Base-by-base conservation (phyloP, 2,797 vertebrate genomes). In the Artibeus jamaicensis region DNA sequence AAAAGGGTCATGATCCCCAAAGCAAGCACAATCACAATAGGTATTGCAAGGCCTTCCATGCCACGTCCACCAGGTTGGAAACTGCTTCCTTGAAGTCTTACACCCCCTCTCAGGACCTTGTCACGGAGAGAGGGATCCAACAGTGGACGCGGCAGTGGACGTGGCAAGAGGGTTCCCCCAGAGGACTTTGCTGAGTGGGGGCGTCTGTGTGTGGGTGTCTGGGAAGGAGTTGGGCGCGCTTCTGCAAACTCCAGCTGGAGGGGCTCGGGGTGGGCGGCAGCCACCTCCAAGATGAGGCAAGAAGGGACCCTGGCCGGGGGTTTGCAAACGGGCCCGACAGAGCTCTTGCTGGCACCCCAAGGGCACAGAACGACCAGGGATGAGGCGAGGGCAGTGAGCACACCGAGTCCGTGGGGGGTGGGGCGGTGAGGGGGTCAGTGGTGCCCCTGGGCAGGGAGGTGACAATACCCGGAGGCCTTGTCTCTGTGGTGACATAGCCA, bases 381-480 rank as follows among this genome's bases (percentile, higher is more conserved):
- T 2, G n/a, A 57, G 26, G 8, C 18, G 59, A 48, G 34, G 18
- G 32, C 11, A 68, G 24, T 21, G 39, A 22, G 74, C 50, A 22
- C 12, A 3, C 9, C 1, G 16, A 6, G 22, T 48, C 39, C 1
- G n/a, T 34, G 4, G 9, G n/a, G 6, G 29, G 19, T 53, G 21
- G 53, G 53, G 50, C 4, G 1, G 19, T n/a, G n/a, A n/a, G 21
- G 53, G 55, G 55, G 22, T 18, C 46, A 8, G 6, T 4, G 59
- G 37, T n/a, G 65, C 10, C 15, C 37, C 29, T 4, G 18, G 16
- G 26, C 10, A 2, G 2, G 18, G 7, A 19, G 26, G 2, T 1
- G n/a, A 44, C 21, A 78, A 15, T 24, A 37, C 26, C 1, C 1
- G 57, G 21, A 2, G 0, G 9, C 0, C 18, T 77, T 73, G 15